Evolutionary conservation across 2,888 invertebrate genomes (phyloP), one percentile per base, ranked within the genome.

Genomic region (Horisme vitalbata): DNA sequence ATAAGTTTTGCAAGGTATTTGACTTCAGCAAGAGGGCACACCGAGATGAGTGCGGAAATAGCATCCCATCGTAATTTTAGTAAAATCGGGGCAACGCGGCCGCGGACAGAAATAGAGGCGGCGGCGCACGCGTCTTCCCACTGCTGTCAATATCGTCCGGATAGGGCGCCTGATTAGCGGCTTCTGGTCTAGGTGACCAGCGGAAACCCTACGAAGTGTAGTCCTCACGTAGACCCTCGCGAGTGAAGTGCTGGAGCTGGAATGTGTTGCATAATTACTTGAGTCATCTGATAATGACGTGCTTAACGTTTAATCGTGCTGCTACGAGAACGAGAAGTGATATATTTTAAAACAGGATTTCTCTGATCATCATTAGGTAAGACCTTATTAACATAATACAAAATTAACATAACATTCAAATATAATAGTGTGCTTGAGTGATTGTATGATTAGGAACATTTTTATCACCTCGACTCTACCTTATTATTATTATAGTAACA

Each of bases 51-150:
- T 85, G 87, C 89, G 88, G 89, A 89, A 89, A 89, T 89, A 89
- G 87, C 83, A 70, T 60, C 78, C 75, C 79, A 82, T 79, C 79
- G 83, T 89, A 89, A 88, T 88, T 89, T 89, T 86, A 88, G 86
- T 89, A 79, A 77, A 89, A 89, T 85, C 89, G 83, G 89, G 89
- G 89, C 89, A 89, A 89, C 84, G 71, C 85, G 84, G 86, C 78
- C 88, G 79, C 82, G 79, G 73, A 84, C 84, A 73, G 79, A 88
- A 89, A 89, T 89, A 89, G 87, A 75, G 79, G 55, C 73, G 80
- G 71, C 80, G 72, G 81, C 76, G 76, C 79, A 73, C 75, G 83
- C 81, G 79, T 80, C 80, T 82, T 77, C 71, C 67, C 78, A n/a
- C n/a, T n/a, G 68, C 84, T 81, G 85, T 78, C 84, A 87, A 89